These are phyloP conservation scores for Pelvicachromis taeniatus DNA, from an alignment of 2,113 vertebrate genomes.

Conservation along the genomic window DNA sequence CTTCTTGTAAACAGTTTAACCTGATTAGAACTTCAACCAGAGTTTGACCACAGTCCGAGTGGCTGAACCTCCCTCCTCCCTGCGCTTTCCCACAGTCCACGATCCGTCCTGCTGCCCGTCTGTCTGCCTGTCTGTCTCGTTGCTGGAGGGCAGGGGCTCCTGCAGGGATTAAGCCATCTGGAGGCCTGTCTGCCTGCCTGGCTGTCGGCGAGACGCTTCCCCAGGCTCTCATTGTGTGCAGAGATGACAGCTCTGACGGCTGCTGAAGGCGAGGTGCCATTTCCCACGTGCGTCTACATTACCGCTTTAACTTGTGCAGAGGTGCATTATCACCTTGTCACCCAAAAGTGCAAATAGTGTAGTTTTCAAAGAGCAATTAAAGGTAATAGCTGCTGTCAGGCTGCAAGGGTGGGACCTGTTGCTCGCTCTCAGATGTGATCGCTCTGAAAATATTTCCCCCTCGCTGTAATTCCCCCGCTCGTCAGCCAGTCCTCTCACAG, in stretches of 20 bases:
- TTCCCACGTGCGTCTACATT: slow-evolving; percentile 80
- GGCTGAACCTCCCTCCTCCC: neutral
- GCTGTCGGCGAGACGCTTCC: slow-evolving; percentile 57
- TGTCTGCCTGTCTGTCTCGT: slow-evolving; percentile 16
- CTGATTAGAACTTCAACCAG: slow-evolving; percentile 18
- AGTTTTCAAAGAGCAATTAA: slow-evolving; percentile 87
- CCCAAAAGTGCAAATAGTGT: slow-evolving; percentile 84
- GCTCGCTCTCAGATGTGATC: slow-evolving; percentile 72
- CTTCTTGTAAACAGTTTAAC: slow-evolving; percentile 40
- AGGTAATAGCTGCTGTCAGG: slow-evolving; percentile 91
- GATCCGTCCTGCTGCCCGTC: slow-evolving; percentile 27
- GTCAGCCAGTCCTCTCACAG: slow-evolving; percentile 58
- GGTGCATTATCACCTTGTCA: slow-evolving; percentile 95
- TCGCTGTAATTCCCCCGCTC: slow-evolving; percentile 62
- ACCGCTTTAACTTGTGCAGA: slow-evolving; percentile 83
- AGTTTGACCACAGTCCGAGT: slow-evolving; percentile 5
- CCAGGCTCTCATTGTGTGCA: slow-evolving; percentile 49
- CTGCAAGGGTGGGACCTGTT: slow-evolving; percentile 84
- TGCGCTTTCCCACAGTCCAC: slow-evolving; percentile 58
- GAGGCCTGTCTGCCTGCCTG: slow-evolving; percentile 40
- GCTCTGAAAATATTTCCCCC: slow-evolving; percentile 71
- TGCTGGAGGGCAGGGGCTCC: slow-evolving; percentile 50
- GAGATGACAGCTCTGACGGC: slow-evolving; percentile 68
- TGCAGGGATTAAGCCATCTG: slow-evolving; percentile 63
- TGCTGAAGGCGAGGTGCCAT: slow-evolving; percentile 72